Evolutionary conservation across 2,888 invertebrate genomes (phyloP), one percentile per base, ranked within the genome.

Genomic region (Lamellibrachia columna): DNA sequence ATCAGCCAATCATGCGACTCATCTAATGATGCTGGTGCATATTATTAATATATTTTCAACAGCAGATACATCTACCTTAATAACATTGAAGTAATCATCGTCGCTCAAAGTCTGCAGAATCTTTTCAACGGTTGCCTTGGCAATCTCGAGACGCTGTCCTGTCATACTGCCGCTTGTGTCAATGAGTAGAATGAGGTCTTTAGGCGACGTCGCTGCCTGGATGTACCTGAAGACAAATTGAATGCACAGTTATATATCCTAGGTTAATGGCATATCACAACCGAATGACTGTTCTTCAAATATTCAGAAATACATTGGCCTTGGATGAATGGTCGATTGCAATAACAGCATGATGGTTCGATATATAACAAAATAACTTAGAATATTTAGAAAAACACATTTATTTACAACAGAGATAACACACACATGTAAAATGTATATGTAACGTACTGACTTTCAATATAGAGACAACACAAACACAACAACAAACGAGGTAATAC

Each of bases 91-190:
- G 96, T 98, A 99, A 96, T 99, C 99, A 96, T 99, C 99, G 96
- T 99, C 99, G 8, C 99, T 99, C 92, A 99, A 97, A 0, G 99
- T 99, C 94, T 99, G 98, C 95, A 99, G 97, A 93, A 99, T 98
- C 90, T 98, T 98, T 93, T 98, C 97, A 52, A 99, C 98, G 0
- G 99, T 99, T 95, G 98, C 98, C 95, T 98, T 97, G 22, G 98
- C 99, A 95, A 99, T 99, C 97, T 99, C 98, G 95, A 98, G 97
- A 94, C 98, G 97, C 93, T 98, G 98, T 0, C 99, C 99, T 58
- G 98, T 98, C 99, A 99, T 99, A 52, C 99, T 99, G 40, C 99
- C 99, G 92, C 99, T 99, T 93, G 98, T 98, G 96, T 99, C 99
- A 93, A 99, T 97, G 92, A 99, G 97, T 93, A 99, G 99, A 55